Evolutionary conservation across 2,113 vertebrate genomes (phyloP), one percentile per base, ranked within the genome.

Genomic region (Neodontobutis hainanensis): DNA sequence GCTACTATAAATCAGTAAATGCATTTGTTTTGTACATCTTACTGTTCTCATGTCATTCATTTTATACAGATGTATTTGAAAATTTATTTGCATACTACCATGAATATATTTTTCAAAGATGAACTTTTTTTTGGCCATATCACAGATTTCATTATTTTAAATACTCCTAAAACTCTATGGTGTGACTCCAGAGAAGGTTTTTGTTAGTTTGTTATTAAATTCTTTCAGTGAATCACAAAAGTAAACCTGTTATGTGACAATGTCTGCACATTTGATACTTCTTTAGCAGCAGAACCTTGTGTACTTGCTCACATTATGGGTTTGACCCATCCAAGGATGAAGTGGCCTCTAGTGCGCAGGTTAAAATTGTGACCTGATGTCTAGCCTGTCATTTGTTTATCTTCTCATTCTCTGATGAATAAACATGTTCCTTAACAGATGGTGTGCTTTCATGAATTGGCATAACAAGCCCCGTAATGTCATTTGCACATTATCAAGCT

Each of bases 171-270:
- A 46, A 63, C 63, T 60, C 34, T 45, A 34, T 48, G 19, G 14
- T 45, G 16, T 70, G 46, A 14, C 35, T 75, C 67, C 50, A 74
- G n/a, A 64, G 38, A 65, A 43, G 32, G 64, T 35, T 15, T 81
- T n/a, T 68, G 63, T 49, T 73, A 52, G 40, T 77, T 65, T 65
- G 74, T 65, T 65, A 71, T 55, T 59, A 40, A 38, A 68, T 47
- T 50, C 45, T 55, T 60, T 59, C 8, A 8, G 35, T 74, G 65
- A 61, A 58, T 36, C 64, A 58, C 48, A 38, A 74, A 40, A 83
- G 68, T 78, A 83, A 75, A 83, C 34, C 56, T 42, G 59, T 42
- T 62, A 42, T 60, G 61, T 19, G 67, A 57, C 45, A 19, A 40
- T 43, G 56, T 11, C 16, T 69, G 14, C 43, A 14, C 12, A 19